Base-by-base conservation (phyloP, 2,113 vertebrate species). In the Stegastes partitus region DNA sequence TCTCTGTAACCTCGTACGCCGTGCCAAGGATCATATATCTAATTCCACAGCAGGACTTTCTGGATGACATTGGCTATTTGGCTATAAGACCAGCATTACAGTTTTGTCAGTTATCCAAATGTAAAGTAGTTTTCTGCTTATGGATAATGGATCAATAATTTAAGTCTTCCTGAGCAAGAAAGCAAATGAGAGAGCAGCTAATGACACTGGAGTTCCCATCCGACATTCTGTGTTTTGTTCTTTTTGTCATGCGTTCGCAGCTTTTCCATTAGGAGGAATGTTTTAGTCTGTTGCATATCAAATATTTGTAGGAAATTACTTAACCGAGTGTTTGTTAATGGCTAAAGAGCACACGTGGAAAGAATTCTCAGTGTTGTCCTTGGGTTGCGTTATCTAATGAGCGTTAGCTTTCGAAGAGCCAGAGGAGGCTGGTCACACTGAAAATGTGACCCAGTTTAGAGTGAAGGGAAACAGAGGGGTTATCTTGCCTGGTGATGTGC, bases 81-180 rank as follows among this genome's bases (percentile, higher is more conserved):
- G 54, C 68, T 55, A 3, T 59, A 37, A 70, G 68, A 64, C 44
- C 69, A 50, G 45, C 74, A 81, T 67, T 69, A 58, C 15, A 67
- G 50, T 45, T 76, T 67, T 84, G 77, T 82, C 63, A 82, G 47
- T 77, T 79, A 22, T 79, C 81, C 67, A 85, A 68, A 83, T 68
- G 39, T 31, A 61, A n/a, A 66, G 49, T 28, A 2, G 34, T 59
- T 76, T 74, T 79, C 25, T 50, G 51, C 25, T 51, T n/a, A 21
- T 74, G 57, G 18, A 53, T 83, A 65, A 82, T 56, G 51, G 59
- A 42, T 74, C 69, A 53, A 57, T 78, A 67, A 55, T 21, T 57
- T n/a, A 70, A 66, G 54, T 58, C 11, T 45, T 10, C 16, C 4
- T 15, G 5, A 68, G 54, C 3, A 34, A 56, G 57, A 57, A n/a